Base-by-base conservation (phyloP, 1,140 invertebrate species). In the Zaprionus capensis region DNA sequence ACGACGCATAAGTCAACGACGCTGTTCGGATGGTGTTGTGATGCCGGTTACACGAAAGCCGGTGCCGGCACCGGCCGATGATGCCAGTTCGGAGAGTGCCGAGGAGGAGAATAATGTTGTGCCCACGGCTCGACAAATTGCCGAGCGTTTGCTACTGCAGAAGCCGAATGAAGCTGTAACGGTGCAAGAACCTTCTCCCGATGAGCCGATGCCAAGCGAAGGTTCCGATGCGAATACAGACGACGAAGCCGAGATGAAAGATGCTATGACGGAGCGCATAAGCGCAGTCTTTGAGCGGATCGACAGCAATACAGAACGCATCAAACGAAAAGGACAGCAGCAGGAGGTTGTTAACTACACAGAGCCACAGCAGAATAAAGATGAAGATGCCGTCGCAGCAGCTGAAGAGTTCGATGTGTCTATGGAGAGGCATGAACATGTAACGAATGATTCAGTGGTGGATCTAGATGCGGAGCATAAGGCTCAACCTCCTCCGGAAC, bases 71-170 rank as follows among this genome's bases (percentile, higher is more conserved):
- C 46, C 46, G 1, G 22, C 68, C n/a, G 5, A 66, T 7, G 24
- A 76, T 57, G 59, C 31, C 14, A 88, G 81, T 5, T 90, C 81
- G 9, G 85, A 84, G 11, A 71, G 71, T 2, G 65, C 31, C n/a
- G 31, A 24, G 1, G 87, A 91, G 1, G 87, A 90, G 7, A 77
- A 81, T 7, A 80, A 82, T 15, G 62, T 55, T 1, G 57, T 92
- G 15, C 83, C 82, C 0, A 82, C 80, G 36, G 91, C 91, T 6
- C 79, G 91, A 1, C 78, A 91, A 46, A 92, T 92, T 34, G 91
- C 91, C 1, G 91, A 92, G 26, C 71, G 80, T 6, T 61, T 88
- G 5, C 69, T 92, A 0, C 46, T 71, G 2, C 78, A 81, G 56
- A 15, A 15, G 38, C n/a, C 1, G 61, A 51, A 15, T 28, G 20